Base-by-base conservation (phyloP, 92 coral and sea anemone species). In the Phenganax marumi region DNA sequence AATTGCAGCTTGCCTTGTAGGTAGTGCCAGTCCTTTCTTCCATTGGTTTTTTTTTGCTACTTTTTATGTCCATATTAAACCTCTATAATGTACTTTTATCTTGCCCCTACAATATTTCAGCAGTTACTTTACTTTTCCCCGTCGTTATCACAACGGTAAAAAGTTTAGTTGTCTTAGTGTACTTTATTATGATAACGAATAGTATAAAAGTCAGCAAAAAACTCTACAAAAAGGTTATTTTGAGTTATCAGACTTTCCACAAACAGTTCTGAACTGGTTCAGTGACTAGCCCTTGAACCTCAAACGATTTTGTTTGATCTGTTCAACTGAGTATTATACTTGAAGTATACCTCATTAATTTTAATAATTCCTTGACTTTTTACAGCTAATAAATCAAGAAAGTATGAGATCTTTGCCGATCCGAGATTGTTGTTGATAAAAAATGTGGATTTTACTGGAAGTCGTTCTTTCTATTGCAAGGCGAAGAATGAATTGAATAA, bases 401-500 rank as follows among this genome's bases (percentile, higher is more conserved):
- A 52, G 46, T 8, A 8, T 13, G 53, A 51, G 43, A 8, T 48
- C 17, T 22, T n/a, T 12, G 25, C 18, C 17, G 63, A 74, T 74
- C 64, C 64, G 52, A 55, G 62, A 21, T 25, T 74, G 10, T 8
- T 74, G 39, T 22, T 12, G 17, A 53, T 74, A 4, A 52, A 51
- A 25, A 63, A 52, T 47, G 79, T 74, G 25, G 63, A 74, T 2
- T 52, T 51, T 52, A 18, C 19, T 0, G 79, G 53, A 18, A 33
- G 79, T 51, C 33, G 64, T 10, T 1, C 79, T 8, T 74, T 74
- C 39, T 47, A 13, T 58, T 74, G 79, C 56, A 51, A 63, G 18
- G 79, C 79, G 6, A 74, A 74, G 60, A 74, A 74, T 52, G 79
- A 1, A 12, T 26, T 74, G 50, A 25, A 51, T 52, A 13, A 4